Conservation (phyloP, 2,113 vertebrate species). For the Lagopus leucura region DNA sequence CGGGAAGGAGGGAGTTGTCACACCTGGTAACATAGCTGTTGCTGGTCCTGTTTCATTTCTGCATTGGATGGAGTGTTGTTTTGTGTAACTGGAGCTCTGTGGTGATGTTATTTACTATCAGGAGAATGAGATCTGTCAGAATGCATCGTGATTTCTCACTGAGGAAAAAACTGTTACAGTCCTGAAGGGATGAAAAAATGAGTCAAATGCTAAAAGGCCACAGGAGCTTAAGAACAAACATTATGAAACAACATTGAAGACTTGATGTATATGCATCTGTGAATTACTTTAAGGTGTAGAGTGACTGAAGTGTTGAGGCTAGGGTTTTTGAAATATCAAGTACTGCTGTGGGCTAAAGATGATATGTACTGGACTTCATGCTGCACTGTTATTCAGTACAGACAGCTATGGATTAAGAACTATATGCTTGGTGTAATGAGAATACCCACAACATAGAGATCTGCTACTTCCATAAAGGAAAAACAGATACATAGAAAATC, state of each 20-base stretch:
- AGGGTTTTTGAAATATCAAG: fast-evolving
- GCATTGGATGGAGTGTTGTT: background rate
- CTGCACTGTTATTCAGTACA: background rate
- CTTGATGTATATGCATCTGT: background rate
- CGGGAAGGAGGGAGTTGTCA: background rate
- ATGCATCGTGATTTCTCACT: background rate
- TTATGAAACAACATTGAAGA: background rate
- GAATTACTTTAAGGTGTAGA: background rate
- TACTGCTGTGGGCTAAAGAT: background rate
- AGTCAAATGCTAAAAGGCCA: background rate
- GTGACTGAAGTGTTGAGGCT: background rate
- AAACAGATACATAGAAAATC: background rate
- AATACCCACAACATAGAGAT: background rate
- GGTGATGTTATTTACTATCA: background rate
- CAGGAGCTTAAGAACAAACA: background rate
- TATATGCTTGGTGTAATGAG: background rate
- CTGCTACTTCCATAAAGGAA: background rate
- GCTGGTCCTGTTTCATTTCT: background rate
- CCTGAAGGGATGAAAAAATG: constrained; percentile 12
- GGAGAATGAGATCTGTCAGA: constrained; percentile 43
- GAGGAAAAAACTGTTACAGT: background rate
- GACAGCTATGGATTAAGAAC: background rate
- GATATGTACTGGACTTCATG: background rate
- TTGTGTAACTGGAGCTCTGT: background rate
- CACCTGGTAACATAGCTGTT: background rate